Evolutionary conservation across 2,113 vertebrate genomes (phyloP), one percentile per base, ranked within the genome.

Genomic region (Rafetus swinhoei): DNA sequence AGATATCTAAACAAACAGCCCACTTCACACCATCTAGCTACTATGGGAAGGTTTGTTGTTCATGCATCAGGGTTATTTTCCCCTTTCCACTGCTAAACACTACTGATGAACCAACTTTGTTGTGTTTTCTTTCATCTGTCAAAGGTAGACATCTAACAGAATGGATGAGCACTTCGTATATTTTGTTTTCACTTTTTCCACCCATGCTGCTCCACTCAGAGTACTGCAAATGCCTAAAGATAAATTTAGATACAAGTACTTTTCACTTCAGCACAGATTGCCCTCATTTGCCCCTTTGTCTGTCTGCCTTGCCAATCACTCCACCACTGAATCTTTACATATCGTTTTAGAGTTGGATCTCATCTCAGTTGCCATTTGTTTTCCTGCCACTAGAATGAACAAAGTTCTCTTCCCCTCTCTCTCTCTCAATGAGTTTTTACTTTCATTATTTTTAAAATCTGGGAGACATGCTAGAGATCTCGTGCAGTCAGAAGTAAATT

Each of bases 251-350:
- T 79, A 82, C 81, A 94, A 81, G 62, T 88, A 45, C 22, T 97
- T 39, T 92, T 65, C 79, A 94, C 95, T 95, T 96, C 74, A 95
- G 83, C 79, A 57, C 82, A 90, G 83, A 82, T 95, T 92, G 92
- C 15, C 57, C 86, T 95, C 86, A 84, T 87, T 81, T 94, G 56
- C 53, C 35, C 92, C 80, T 94, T 94, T 90, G 56, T 50, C 89
- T 0, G 5, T 97, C 87, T 96, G 94, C 85, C 53, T 96, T 15
- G 0, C 79, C 93, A 96, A 93, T n/a, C 94, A 96, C 86, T 93
- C 94, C 94, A 95, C 94, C 76, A 90, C 60, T 93, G 83, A 82
- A 2, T 59, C 93, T 82, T 82, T 72, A 88, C 82, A 94, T 86
- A 95, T 84, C 82, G 86, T 79, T n/a, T 89, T 0, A 0, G 35